A percentile compares a stretch with the other conserved stretches of the same genome.
Conservation (phyloP, 2,797 vertebrate species). For the Cygnus olor region DNA sequence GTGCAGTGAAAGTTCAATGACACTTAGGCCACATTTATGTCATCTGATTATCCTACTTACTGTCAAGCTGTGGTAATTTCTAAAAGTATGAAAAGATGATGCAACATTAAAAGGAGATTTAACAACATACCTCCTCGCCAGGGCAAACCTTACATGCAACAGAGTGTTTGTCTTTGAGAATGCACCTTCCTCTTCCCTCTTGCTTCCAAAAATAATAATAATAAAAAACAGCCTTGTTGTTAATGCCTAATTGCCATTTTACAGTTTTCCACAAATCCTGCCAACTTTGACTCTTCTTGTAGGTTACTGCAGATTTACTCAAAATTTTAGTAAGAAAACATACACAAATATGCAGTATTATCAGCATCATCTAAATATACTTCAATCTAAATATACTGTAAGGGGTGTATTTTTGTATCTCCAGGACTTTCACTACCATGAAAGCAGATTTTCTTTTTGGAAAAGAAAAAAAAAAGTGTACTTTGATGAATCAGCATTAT, state of each 20-base stretch:
- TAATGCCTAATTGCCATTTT: not conserved
- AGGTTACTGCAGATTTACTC: not conserved
- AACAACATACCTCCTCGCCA: not conserved
- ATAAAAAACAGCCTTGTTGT: rapidly evolving
- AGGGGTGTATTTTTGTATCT: not conserved
- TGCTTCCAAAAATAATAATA: not conserved
- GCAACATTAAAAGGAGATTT: not conserved
- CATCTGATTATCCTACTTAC: not conserved
- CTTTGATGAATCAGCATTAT: not conserved
- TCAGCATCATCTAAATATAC: not conserved
- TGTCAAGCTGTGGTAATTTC: not conserved
- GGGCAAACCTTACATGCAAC: not conserved
- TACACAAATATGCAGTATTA: not conserved
- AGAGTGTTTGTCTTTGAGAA: not conserved
- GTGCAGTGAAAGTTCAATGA: not conserved
- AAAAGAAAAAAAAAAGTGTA: not conserved
- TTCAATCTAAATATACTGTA: not conserved
- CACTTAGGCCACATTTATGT: not conserved
- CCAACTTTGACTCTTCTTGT: not conserved
- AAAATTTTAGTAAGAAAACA: not conserved
- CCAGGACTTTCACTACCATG: not conserved
- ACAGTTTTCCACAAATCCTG: not conserved
- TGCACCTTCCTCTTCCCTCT: not conserved
- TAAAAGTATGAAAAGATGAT: not conserved
- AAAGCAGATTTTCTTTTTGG: not conserved